Evolutionary conservation across 2,113 vertebrate genomes (phyloP).

Genomic region (Dendropsophus ebraccatus): DNA sequence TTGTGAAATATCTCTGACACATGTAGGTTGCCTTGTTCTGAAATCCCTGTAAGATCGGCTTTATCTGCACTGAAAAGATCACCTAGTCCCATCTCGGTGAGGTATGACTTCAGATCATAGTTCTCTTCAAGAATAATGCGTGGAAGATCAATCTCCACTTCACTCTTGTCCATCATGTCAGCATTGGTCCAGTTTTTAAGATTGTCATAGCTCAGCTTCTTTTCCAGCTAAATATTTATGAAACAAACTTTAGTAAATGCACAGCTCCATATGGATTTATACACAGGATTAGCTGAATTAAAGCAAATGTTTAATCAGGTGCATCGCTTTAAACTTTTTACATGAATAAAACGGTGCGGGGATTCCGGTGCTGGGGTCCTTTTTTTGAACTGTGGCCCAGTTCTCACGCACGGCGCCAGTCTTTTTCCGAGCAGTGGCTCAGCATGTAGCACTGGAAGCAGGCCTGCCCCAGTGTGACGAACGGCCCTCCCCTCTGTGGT

Average conservation of each 20-base stretch:
- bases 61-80: slow-evolving; percentile 70
- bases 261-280: no score
- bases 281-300: no score
- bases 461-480: no score
- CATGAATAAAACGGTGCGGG: no score
- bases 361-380: no score
- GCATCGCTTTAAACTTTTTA: no score
- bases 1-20: slow-evolving; percentile 86
- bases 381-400: no score
- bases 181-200: slow-evolving; percentile 76
- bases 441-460: no score
- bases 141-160: slow-evolving; percentile 76
- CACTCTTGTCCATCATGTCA: slow-evolving; percentile 69
- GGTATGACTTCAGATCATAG: slow-evolving; percentile 74
- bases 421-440: no score
- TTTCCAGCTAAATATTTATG: slow-evolving; percentile 74
- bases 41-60: slow-evolving; percentile 84
- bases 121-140: slow-evolving; percentile 80
- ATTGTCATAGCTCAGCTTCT: slow-evolving; percentile 75
- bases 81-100: slow-evolving; percentile 79
- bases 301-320: no score
- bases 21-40: slow-evolving; percentile 71
- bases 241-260: background rate
- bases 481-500: no score
- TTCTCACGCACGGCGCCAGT: no score